Percentiles rank a stretch among this genome's conserved stretches.
These are phyloP conservation scores for Agrilus cyanescens DNA, from an alignment of 2,888 invertebrate species.

Conservation along the genomic window DNA sequence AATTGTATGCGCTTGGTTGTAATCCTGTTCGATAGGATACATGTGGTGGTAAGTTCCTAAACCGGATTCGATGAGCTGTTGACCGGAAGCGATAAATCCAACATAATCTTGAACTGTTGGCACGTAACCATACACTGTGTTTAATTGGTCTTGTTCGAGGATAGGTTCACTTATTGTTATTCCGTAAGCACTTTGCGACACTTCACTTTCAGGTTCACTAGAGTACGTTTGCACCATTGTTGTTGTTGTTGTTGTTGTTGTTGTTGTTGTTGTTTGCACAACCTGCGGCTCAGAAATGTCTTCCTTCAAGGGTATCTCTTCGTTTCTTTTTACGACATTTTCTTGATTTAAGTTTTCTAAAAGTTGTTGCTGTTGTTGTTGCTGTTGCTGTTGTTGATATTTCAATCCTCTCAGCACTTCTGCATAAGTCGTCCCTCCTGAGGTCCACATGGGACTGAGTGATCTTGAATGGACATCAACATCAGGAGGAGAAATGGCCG, in stretches of 20 bases:
- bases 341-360: constrained; percentile 7
- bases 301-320: too few species aligned
- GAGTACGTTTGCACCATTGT: constrained; percentile 1
- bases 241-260: not conserved
- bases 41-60: constrained; percentile 35
- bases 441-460: constrained; percentile 61
- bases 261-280: not conserved
- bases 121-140: constrained; percentile 34
- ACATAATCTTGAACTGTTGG: constrained; percentile 39
- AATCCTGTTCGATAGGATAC: too few species aligned
- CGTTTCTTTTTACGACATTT: too few species aligned
- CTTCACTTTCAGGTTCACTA: not conserved
- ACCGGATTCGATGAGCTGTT: constrained; percentile 37
- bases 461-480: constrained; percentile 33
- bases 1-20: too few species aligned
- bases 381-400: constrained; percentile 13
- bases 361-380: constrained; percentile 2
- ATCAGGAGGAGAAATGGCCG: not conserved
- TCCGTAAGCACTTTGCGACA: constrained; percentile 9
- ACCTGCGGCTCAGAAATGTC: too few species aligned
- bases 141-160: constrained; percentile 14
- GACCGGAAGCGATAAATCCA: constrained; percentile 38
- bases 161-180: not conserved
- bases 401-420: constrained; percentile 56
- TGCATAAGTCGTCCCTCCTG: constrained; percentile 65